These are phyloP conservation scores for Varanus salvator DNA, from an alignment of 2,113 vertebrate species.

Conservation along the genomic window DNA sequence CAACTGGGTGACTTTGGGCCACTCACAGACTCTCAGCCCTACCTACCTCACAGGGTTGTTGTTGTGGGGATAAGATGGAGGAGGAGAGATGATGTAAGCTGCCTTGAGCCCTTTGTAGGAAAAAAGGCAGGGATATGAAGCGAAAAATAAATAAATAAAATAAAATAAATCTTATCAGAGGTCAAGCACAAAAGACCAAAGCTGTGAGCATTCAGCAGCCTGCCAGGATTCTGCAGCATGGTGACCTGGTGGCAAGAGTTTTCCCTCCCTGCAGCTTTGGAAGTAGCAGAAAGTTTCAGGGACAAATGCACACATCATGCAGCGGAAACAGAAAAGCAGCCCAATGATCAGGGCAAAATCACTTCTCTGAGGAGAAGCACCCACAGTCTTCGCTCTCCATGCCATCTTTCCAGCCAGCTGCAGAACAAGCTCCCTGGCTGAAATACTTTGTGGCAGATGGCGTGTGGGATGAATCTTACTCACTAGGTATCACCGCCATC, in stretches of 20 bases:
- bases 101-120: too few species aligned
- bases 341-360: neutral
- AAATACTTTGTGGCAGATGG: neutral
- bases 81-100: too few species aligned
- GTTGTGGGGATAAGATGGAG: too few species aligned
- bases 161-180: too few species aligned
- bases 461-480: neutral
- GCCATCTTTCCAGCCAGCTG: neutral
- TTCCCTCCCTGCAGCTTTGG: neutral
- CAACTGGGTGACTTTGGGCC: too few species aligned
- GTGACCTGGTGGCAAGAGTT: neutral
- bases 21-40: too few species aligned
- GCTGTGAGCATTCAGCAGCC: neutral
- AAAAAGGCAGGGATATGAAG: too few species aligned
- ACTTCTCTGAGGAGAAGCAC: neutral
- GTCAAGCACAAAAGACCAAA: too few species aligned
- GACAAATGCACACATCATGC: neutral
- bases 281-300: neutral
- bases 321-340: neutral
- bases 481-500: neutral
- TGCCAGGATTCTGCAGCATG: neutral
- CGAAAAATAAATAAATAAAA: too few species aligned
- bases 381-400: neutral
- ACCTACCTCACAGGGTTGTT: too few species aligned
- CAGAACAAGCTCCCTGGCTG: neutral